phyloP scores from a whole-genome alignment of 1,140 invertebrate species.

The Diachasma alloeum region DNA sequence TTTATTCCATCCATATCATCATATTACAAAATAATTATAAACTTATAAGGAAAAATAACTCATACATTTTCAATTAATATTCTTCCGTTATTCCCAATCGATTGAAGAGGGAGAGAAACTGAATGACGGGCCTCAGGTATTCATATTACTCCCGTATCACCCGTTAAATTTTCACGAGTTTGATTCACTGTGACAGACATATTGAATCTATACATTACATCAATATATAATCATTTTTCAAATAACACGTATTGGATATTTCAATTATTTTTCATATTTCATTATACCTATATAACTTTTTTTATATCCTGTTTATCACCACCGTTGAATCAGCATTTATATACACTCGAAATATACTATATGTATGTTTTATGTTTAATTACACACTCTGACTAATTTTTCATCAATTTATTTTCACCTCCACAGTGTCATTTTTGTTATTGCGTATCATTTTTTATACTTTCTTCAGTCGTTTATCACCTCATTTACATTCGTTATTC shows the following conservation, averaged over 20 bases:
- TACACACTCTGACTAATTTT: background rate
- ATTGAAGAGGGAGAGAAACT: background rate
- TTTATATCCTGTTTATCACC: background rate
- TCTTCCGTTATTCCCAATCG: background rate
- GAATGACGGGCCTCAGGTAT: background rate
- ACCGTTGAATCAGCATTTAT: background rate
- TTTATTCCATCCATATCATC: background rate
- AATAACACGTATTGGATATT: background rate
- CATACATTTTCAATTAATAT: background rate
- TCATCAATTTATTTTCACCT: background rate
- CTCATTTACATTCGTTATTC: background rate
- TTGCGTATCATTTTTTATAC: background rate
- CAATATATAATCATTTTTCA: background rate
- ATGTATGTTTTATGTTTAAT: background rate
- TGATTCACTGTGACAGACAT: background rate
- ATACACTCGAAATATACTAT: background rate
- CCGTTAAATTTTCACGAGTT: background rate
- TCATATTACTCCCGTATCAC: too few species aligned
- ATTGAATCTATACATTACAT: background rate
- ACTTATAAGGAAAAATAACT: background rate
- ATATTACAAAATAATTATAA: constrained; percentile 18
- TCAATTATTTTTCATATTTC: background rate
- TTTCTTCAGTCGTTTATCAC: constrained; percentile 15
- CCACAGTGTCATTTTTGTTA: background rate
- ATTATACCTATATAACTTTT: background rate